Evolutionary conservation across 2,797 vertebrate genomes (phyloP).

Genomic region (Xiphophorus birchmanni): DNA sequence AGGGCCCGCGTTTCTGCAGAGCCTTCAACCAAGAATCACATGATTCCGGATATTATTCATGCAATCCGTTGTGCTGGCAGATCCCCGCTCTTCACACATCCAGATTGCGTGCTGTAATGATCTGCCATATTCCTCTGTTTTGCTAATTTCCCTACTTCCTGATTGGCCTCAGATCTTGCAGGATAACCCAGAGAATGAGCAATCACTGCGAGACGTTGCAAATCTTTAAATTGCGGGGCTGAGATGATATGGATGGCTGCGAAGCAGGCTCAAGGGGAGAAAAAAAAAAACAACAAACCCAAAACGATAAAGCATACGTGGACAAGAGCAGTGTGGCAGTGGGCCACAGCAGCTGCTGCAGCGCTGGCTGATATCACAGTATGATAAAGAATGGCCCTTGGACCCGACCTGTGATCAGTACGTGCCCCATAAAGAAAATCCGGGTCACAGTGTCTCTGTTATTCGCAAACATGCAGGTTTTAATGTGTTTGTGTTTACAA

Average conservation of each 20-base stretch:
- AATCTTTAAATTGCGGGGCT: neutral
- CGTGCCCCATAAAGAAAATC: neutral
- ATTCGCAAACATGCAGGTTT: neutral
- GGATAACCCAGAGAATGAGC: neutral
- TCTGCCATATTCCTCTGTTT: slow-evolving; percentile 22
- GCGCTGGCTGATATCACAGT: slow-evolving; percentile 47
- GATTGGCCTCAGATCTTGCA: slow-evolving; percentile 23
- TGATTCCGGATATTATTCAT: slow-evolving; percentile 3
- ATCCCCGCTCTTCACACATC: neutral
- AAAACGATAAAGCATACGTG: slow-evolving; percentile 66
- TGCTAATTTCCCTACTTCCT: slow-evolving; percentile 56
- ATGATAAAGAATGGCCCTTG: slow-evolving; percentile 60
- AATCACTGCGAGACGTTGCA: neutral
- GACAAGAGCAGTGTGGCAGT: slow-evolving; percentile 43
- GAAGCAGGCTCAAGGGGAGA: neutral
- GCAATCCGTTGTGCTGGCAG: neutral
- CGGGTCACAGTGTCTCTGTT: neutral
- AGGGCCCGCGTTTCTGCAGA: slow-evolving; percentile 44
- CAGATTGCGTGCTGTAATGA: neutral
- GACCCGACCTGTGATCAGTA: slow-evolving; percentile 43
- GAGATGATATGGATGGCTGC: neutral
- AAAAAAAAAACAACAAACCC: no score
- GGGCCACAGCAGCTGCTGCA: slow-evolving; percentile 49
- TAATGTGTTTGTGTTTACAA: neutral
- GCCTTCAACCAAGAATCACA: slow-evolving; percentile 11